Percentiles rank a stretch among this genome's conserved stretches.
Conservation (phyloP, 2,888 invertebrate genomes). For the Diarsia brunnea region DNA sequence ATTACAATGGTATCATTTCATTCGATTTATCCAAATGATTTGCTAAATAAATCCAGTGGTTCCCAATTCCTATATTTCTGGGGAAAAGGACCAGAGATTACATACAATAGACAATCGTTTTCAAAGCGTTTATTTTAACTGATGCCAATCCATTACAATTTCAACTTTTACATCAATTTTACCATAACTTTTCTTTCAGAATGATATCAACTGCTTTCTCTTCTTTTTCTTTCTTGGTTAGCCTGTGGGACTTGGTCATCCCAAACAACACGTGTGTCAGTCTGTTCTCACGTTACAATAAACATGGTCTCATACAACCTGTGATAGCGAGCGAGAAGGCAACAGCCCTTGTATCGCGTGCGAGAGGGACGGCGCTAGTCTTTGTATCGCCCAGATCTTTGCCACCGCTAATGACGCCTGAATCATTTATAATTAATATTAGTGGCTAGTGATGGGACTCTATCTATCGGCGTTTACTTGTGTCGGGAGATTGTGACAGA, state of each 20-base stretch:
- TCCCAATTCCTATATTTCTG: not conserved
- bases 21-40: not conserved
- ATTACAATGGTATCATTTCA: not conserved
- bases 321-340: conserved; percentile 66
- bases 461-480: conserved; percentile 24
- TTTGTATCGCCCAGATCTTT: conserved; percentile 71
- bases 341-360: conserved; percentile 64
- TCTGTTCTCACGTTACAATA: conserved; percentile 77
- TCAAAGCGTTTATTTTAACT: not conserved
- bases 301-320: conserved; percentile 65
- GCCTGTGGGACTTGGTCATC: conserved; percentile 51
- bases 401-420: conserved; percentile 79
- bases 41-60: not conserved
- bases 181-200: no score
- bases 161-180: not conserved
- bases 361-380: conserved; percentile 62
- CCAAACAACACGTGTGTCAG: conserved; percentile 61
- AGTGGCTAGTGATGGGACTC: conserved; percentile 63
- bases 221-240: conserved; percentile 18
- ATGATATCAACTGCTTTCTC: not conserved
- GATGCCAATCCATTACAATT: not conserved
- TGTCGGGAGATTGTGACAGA: not conserved
- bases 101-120: not conserved
- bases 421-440: conserved; percentile 75
- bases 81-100: not conserved